Evolutionary conservation across 2,888 invertebrate species (phyloP).

Genomic region (Sympetrum striolatum): DNA sequence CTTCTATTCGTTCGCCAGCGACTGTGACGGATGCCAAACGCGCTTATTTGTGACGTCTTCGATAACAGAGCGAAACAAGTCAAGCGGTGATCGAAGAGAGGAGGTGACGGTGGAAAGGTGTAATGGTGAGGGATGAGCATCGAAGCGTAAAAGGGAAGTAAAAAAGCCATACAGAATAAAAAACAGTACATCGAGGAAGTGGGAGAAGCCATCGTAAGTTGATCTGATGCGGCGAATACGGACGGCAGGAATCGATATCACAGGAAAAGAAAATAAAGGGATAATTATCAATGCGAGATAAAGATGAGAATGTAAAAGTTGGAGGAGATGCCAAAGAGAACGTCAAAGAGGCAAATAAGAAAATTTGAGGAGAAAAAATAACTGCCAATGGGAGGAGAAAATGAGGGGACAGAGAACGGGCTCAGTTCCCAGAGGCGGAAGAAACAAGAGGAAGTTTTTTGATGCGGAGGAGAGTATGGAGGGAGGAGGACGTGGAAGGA

Average conservation of each 20-base stretch:
- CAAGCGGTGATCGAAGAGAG: not conserved
- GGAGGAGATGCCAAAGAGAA: not conserved
- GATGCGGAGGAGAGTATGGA: not conserved
- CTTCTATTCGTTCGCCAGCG: not conserved
- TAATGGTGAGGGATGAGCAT: not conserved
- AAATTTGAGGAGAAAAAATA: not conserved
- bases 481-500: not conserved
- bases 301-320: not conserved
- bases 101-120: not conserved
- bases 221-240: not conserved
- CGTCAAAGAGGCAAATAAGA: not conserved
- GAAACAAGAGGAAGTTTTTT: not conserved
- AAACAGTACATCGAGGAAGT: not conserved
- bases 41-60: not conserved
- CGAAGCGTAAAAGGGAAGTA: not conserved
- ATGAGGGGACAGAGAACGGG: not conserved
- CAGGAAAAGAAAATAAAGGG: not conserved
- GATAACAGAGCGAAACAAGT: not conserved
- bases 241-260: not conserved
- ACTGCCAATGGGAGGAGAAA: not conserved
- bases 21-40: slow-evolving; percentile 2
- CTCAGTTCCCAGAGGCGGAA: not conserved
- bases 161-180: not conserved
- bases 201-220: not conserved
- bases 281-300: not conserved